phyloP scores from a whole-genome alignment of 2,888 invertebrate species.

The Myopa tessellatipennis region DNA sequence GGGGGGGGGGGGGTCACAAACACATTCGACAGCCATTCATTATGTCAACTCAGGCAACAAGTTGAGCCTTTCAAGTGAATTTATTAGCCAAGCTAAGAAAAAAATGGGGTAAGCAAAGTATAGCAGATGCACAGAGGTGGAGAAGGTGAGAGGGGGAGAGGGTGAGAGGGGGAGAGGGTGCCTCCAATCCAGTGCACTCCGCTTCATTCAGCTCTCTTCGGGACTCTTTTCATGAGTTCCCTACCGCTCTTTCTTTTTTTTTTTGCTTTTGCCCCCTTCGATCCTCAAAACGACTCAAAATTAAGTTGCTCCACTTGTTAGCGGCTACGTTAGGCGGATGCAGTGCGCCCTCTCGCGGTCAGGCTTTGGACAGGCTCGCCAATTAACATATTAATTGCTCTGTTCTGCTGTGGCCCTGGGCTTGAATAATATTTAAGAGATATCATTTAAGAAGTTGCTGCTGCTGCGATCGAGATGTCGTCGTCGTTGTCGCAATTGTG shows the following conservation, averaged over 20 bases:
- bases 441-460: constrained; percentile 5
- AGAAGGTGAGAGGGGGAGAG: background rate
- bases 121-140: no score
- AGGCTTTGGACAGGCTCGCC: background rate
- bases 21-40: constrained; percentile 27
- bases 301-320: constrained; percentile 34
- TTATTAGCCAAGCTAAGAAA: background rate
- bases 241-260: background rate
- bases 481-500: background rate
- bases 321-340: background rate
- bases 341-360: background rate
- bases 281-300: constrained; percentile 12
- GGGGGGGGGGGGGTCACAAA: background rate
- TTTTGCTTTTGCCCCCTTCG: background rate
- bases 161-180: background rate
- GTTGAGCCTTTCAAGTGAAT: constrained; percentile 27
- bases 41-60: constrained; percentile 31
- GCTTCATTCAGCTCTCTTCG: background rate
- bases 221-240: background rate
- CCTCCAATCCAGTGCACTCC: background rate
- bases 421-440: constrained; percentile 10
- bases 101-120: background rate
- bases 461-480: background rate
- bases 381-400: constrained; percentile 38
- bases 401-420: constrained; percentile 17